These are phyloP conservation scores for Aleadryas rufinucha DNA, from an alignment of 2,113 vertebrate genomes.

Conservation along the genomic window DNA sequence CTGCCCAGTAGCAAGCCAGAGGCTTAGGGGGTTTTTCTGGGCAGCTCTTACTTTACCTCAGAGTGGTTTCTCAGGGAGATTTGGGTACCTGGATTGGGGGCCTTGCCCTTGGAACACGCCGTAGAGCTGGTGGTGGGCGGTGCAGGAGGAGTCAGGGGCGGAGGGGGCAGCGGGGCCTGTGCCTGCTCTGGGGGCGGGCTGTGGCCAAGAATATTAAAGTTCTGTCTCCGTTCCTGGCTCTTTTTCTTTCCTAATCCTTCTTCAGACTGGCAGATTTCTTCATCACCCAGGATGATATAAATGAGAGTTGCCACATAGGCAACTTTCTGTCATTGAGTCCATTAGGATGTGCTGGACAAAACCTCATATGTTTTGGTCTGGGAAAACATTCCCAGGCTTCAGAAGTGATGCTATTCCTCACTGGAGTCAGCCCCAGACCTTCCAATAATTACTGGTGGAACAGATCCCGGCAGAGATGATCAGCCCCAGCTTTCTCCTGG, in stretches of 20 bases:
- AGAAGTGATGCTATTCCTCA: not conserved
- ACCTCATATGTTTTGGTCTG: fast-evolving
- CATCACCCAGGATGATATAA: not conserved
- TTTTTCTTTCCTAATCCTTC: not conserved
- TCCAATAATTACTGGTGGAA: not conserved
- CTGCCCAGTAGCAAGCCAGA: not conserved
- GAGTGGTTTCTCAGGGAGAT: not conserved
- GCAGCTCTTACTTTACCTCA: not conserved
- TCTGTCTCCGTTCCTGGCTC: not conserved
- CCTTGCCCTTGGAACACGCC: fast-evolving
- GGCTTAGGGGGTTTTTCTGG: not conserved
- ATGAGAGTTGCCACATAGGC: not conserved
- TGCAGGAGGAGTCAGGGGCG: not conserved
- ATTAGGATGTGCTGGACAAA: not conserved
- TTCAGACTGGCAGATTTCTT: not conserved
- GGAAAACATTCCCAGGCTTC: not conserved
- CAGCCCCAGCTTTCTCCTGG: not conserved
- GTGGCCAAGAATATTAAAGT: not conserved
- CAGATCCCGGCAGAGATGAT: not conserved
- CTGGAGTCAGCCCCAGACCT: not conserved
- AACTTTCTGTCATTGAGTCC: not conserved
- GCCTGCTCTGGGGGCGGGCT: fast-evolving
- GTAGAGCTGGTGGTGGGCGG: fast-evolving
- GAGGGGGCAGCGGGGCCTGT: not conserved
- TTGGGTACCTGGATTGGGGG: not conserved